Conservation (phyloP, 2,888 invertebrate genomes). For the Anodontia alba region DNA sequence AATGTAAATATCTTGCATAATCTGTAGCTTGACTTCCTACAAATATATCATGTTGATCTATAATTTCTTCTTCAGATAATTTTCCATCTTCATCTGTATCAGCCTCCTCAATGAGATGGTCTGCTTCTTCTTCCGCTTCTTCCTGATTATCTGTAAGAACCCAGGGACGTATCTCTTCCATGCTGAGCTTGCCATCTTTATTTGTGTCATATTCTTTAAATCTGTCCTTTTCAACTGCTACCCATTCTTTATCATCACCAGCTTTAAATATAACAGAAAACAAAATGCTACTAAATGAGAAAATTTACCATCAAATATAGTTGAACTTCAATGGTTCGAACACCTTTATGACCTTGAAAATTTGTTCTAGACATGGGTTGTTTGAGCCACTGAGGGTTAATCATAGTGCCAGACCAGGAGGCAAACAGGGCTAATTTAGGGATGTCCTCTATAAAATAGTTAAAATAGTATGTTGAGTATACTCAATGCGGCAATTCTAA, state of each 20-base stretch:
- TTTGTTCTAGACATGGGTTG: no score
- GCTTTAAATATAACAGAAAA: conserved; percentile 63
- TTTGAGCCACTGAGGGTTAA: no score
- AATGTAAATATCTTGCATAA: conserved; percentile 98
- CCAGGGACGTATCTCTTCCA: conserved; percentile 94
- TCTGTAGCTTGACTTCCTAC: conserved; percentile 99
- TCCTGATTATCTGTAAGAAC: conserved; percentile 93
- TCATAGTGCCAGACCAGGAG: no score
- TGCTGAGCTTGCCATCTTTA: conserved; percentile 92
- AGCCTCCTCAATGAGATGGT: conserved; percentile 90
- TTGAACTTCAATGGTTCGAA: no score
- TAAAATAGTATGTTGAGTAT: no score
- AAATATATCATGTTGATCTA: conserved; percentile 97
- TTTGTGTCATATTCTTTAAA: conserved; percentile 90
- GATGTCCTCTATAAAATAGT: no score
- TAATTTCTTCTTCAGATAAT: conserved; percentile 94
- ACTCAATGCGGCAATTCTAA: no score
- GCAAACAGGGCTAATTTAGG: no score
- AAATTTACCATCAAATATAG: no score
- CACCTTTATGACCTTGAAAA: no score
- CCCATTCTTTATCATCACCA: conserved; percentile 69
- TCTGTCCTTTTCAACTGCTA: conserved; percentile 74
- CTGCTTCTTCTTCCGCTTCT: conserved; percentile 95
- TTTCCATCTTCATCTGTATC: conserved; percentile 89
- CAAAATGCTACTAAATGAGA: background rate